Conservation (phyloP, 1,140 invertebrate genomes). For the Acromyrmex echinatior region DNA sequence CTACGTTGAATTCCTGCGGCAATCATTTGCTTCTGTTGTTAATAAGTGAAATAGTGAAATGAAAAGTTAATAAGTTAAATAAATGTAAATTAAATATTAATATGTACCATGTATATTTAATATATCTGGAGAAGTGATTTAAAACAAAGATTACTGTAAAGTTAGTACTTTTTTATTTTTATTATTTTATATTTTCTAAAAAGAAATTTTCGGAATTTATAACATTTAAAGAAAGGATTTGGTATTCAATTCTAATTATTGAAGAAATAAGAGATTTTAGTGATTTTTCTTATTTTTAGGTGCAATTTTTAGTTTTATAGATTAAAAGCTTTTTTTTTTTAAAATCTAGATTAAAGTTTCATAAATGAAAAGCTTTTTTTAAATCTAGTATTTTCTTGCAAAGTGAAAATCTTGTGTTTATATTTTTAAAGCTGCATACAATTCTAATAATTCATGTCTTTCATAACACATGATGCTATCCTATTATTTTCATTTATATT, state of each 20-base stretch:
- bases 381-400: not conserved
- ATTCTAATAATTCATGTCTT: slow-evolving; percentile 25
- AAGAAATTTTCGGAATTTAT: not conserved
- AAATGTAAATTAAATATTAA: not conserved
- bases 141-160: not conserved
- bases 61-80: not conserved
- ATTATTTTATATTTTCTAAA: not conserved
- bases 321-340: not conserved
- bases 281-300: not conserved
- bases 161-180: not conserved
- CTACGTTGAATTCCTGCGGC: not conserved
- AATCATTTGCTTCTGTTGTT: not conserved
- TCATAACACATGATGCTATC: not conserved
- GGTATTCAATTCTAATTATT: not conserved
- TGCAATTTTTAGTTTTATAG: not conserved
- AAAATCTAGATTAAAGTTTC: not conserved
- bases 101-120: not conserved
- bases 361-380: not conserved
- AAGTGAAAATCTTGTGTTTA: not conserved
- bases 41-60: not conserved
- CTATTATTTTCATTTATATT: slow-evolving; percentile 32
- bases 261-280: not conserved
- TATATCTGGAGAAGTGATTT: not conserved
- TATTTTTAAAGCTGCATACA: not conserved
- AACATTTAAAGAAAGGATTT: not conserved